Base-by-base conservation (phyloP, 2,113 vertebrate genomes). In the Bubo bubo region DNA sequence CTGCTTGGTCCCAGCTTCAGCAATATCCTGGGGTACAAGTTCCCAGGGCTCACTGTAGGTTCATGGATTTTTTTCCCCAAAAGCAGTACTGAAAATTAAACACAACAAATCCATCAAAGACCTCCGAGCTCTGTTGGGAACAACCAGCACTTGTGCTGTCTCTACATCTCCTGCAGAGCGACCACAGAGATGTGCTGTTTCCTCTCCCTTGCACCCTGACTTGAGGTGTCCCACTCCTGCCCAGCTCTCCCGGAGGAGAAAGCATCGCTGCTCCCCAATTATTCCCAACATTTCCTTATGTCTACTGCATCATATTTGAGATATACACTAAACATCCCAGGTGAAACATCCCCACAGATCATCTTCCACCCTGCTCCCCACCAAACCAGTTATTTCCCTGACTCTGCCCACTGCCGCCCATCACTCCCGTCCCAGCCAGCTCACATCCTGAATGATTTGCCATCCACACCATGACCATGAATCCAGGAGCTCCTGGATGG, bases 21-120 rank as follows among this genome's bases (percentile, higher is more conserved):
- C 2, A 0, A 53, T 5, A 10, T 45, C 41, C 66, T 2, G 1
- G 12, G 35, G 9, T 87, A 74, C 0, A 1, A 66, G 56, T 24
- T 62, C 86, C 37, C 50, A 52, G 41, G 14, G 27, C 5, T 75
- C 22, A 17, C 39, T n/a, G 13, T 9, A 79, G 10, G 16, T 52
- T 76, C 52, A 55, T 2, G 8, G 23, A 49, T 7, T 20, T 50
- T 27, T 24, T 16, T 6, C 9, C 73, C 27, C 4, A 5, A 86
- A 85, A 73, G 17, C 34, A 76, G 10, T 12, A 45, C 0, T 53
- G 49, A 64, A 76, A 86, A 88, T 45, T 13, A 73, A 93, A 41
- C 30, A 37, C 12, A 56, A 81, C 8, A 39, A 82, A 82, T 17
- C 15, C 16, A 27, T 10, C 43, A 32, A 52, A 79, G 53, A 52